phyloP scores from a whole-genome alignment of 2,113 vertebrate genomes.

The Gopherus evgoodei region DNA sequence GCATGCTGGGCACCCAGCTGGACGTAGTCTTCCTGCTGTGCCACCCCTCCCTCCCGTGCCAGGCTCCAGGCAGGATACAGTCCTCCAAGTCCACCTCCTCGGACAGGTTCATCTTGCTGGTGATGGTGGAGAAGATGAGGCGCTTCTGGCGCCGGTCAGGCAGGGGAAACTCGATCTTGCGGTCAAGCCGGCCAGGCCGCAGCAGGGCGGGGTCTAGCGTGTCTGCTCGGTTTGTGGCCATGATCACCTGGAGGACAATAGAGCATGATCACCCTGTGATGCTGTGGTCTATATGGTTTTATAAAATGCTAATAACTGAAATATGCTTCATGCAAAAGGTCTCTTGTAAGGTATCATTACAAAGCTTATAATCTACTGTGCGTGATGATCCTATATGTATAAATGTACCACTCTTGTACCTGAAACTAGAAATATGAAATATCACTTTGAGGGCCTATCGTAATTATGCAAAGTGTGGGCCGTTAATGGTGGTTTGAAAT shows the following conservation, averaged over 20 bases:
- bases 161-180: conserved; percentile 95
- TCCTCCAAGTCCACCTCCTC: conserved; percentile 97
- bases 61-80: conserved; percentile 85
- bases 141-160: conserved; percentile 95
- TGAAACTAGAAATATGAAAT: too few species aligned
- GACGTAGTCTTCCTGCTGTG: too few species aligned
- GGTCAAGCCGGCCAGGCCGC: conserved; percentile 90
- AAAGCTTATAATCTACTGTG: too few species aligned
- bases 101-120: conserved; percentile 96
- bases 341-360: too few species aligned
- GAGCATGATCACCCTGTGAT: not conserved
- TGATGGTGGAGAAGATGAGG: conserved; percentile 94
- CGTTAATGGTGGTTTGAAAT: too few species aligned
- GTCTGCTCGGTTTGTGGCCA: conserved; percentile 96
- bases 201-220: conserved; percentile 93
- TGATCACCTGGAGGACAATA: conserved; percentile 86
- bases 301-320: too few species aligned
- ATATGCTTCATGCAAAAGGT: too few species aligned
- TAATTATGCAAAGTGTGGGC: too few species aligned
- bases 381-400: too few species aligned
- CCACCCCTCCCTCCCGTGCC: not conserved
- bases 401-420: too few species aligned
- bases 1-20: not conserved
- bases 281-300: too few species aligned
- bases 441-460: too few species aligned